phyloP scores from a whole-genome alignment of 2,888 invertebrate genomes.

The Clivina fossor region DNA sequence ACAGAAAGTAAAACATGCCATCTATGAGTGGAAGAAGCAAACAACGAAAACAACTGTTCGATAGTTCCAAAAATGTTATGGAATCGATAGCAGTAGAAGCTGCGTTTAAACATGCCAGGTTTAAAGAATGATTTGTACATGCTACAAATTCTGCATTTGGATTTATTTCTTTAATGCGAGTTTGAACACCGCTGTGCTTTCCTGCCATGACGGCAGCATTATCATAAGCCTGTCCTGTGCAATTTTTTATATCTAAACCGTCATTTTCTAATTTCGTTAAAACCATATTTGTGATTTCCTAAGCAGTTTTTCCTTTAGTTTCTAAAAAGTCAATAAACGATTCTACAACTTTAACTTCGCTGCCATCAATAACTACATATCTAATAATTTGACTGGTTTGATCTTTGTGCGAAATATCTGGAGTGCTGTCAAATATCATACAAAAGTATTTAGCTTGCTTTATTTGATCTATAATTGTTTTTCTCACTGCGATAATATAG shows the following conservation, averaged over 20 bases:
- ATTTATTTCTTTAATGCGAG: constrained; percentile 38
- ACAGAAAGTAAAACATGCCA: constrained; percentile 34
- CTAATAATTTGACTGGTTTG: no score
- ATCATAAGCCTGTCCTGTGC: constrained; percentile 43
- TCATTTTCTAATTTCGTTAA: constrained; percentile 36
- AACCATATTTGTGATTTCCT: constrained; percentile 39
- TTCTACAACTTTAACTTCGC: constrained; percentile 38
- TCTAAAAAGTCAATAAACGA: constrained; percentile 41
- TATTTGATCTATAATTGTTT: constrained; percentile 32
- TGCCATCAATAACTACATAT: constrained; percentile 38
- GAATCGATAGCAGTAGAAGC: constrained; percentile 37
- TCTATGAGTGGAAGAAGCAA: constrained; percentile 34
- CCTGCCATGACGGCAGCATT: constrained; percentile 41
- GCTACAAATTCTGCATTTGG: constrained; percentile 35
- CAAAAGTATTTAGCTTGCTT: constrained; percentile 34
- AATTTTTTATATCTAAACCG: constrained; percentile 41
- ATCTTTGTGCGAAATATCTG: constrained; percentile 37
- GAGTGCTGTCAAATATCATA: constrained; percentile 36
- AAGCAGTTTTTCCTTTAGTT: constrained; percentile 42
- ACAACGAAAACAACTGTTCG: constrained; percentile 32
- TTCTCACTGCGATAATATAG: constrained; percentile 25
- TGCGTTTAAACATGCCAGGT: constrained; percentile 40
- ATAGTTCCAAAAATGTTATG: constrained; percentile 37
- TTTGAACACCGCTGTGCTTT: constrained; percentile 31
- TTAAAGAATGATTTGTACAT: constrained; percentile 32